Conservation (phyloP, 2,797 vertebrate genomes). For the Babyrousa celebensis region DNA sequence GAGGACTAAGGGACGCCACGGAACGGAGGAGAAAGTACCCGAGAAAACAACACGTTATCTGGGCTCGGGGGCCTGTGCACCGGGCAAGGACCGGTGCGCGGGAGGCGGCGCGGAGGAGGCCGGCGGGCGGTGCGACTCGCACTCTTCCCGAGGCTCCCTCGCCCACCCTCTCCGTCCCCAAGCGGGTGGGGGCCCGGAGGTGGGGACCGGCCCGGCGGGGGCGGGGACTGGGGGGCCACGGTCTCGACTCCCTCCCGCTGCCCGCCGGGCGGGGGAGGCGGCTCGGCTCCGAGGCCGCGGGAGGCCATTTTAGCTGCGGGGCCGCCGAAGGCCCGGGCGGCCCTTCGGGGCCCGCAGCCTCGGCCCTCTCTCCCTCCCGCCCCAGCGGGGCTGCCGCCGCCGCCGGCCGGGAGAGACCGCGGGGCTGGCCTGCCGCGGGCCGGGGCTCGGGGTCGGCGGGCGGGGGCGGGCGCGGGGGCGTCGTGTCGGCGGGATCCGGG, state of each 20-base stretch:
- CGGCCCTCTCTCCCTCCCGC: conserved; percentile 50
- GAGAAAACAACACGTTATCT: not conserved
- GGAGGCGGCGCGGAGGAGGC: not conserved
- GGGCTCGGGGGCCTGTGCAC: not conserved
- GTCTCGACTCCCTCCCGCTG: not conserved
- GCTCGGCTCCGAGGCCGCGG: conserved; percentile 61
- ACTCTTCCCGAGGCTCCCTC: not conserved
- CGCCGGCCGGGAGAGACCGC: not conserved
- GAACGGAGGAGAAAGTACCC: not conserved
- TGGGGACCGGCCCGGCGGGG: not conserved
- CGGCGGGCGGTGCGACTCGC: not conserved
- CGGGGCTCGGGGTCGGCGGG: not conserved
- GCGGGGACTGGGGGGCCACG: not conserved
- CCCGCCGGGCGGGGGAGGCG: not conserved
- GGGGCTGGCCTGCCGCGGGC: not conserved
- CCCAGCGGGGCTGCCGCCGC: not conserved
- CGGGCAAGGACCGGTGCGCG: not conserved
- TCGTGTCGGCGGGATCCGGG: not conserved
- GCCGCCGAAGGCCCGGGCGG: conserved; percentile 65
- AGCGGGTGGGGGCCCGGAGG: not conserved
- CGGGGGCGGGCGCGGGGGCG: not conserved
- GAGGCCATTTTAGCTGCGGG: conserved; percentile 89
- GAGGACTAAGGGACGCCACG: not conserved
- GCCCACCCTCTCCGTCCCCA: not conserved
- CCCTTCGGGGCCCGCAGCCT: conserved; percentile 33